Conservation (phyloP, 2,113 vertebrate species). For the Bettongia penicillata region DNA sequence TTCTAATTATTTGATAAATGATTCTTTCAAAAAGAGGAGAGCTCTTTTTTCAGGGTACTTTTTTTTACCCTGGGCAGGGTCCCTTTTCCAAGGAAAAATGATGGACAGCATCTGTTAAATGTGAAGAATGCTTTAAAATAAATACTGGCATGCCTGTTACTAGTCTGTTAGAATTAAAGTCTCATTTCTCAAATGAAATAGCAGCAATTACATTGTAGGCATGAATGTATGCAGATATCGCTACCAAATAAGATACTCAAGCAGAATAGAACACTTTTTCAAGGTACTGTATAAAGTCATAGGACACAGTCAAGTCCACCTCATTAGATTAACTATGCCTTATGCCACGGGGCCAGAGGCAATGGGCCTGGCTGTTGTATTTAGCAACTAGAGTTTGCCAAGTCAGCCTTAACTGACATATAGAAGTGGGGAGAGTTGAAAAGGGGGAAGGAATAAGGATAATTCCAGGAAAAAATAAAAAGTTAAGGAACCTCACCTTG, state of each 20-base stretch:
- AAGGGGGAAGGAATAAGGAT: neutral
- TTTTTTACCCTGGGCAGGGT: neutral
- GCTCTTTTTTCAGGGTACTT: neutral
- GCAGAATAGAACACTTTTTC: slow-evolving; percentile 45
- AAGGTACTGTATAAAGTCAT: slow-evolving; percentile 34
- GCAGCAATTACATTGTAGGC: neutral
- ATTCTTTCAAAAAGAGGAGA: neutral
- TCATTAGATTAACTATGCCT: slow-evolving; percentile 67
- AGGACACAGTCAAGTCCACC: slow-evolving; percentile 59
- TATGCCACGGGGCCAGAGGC: slow-evolving; percentile 55
- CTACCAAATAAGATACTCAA: neutral
- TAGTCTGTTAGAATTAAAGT: neutral
- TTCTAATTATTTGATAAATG: neutral
- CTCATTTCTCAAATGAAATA: neutral
- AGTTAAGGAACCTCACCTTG: neutral
- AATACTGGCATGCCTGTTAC: fast-evolving
- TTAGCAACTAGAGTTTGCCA: slow-evolving; percentile 27
- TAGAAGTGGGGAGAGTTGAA: neutral
- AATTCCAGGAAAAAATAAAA: slow-evolving; percentile 28
- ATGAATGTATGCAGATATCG: neutral
- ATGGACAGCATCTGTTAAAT: neutral
- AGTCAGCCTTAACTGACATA: slow-evolving; percentile 67
- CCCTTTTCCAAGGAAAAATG: neutral
- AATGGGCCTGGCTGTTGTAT: slow-evolving; percentile 12
- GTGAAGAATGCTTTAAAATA: neutral